Evolutionary conservation across 2,888 invertebrate species (phyloP).

Genomic region (Leptinotarsa rubiginosa): DNA sequence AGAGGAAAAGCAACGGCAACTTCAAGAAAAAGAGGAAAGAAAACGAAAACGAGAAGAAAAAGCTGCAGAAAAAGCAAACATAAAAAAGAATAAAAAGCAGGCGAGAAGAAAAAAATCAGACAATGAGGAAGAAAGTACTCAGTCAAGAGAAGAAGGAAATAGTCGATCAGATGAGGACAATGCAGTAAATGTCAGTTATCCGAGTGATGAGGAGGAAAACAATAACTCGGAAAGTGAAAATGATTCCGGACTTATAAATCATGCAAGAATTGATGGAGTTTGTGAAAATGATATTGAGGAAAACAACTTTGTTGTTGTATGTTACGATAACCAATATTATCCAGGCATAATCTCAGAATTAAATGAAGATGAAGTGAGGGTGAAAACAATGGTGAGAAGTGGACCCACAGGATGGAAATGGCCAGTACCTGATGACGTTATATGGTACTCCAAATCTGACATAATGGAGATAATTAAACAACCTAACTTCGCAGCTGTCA

Average conservation of each 20-base stretch:
- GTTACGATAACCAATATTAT: slow-evolving; percentile 7
- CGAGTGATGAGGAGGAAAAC: neutral
- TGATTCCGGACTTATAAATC: too few species aligned
- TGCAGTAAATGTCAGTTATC: neutral
- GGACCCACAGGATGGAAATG: too few species aligned
- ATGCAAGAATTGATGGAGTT: neutral
- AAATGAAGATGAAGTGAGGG: neutral
- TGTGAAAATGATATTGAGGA: slow-evolving; percentile 1
- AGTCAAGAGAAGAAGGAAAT: too few species aligned
- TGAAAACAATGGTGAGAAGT: too few species aligned
- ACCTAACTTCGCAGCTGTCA: neutral
- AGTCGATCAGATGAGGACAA: too few species aligned
- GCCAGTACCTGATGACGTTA: too few species aligned
- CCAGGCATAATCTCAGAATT: slow-evolving; percentile 8
- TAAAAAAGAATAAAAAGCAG: too few species aligned
- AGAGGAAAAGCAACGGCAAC: neutral
- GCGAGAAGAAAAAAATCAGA: too few species aligned
- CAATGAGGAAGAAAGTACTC: too few species aligned
- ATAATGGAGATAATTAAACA: slow-evolving; percentile 5
- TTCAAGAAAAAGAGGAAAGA: neutral
- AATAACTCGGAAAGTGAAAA: neutral
- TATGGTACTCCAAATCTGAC: neutral
- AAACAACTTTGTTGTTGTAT: slow-evolving; percentile 1
- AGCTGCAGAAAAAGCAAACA: too few species aligned
- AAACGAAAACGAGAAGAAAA: neutral